These are phyloP conservation scores for Aricia artaxerxes DNA, from an alignment of 2,888 invertebrate species.

Conservation along the genomic window DNA sequence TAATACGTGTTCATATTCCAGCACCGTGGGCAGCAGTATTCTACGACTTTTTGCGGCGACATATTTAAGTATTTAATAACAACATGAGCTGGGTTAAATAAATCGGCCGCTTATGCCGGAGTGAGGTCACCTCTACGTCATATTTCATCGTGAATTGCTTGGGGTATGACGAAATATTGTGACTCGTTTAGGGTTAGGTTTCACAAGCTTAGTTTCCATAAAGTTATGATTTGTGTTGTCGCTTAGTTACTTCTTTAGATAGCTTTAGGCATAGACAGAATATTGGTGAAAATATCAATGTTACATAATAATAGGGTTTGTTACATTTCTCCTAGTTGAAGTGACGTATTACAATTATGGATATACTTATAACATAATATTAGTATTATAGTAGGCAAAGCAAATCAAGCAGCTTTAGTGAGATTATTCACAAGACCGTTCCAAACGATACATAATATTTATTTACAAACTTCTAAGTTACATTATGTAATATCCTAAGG, in stretches of 20 bases:
- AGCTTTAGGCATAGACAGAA: too few species aligned
- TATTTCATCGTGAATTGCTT: background rate
- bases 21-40: background rate
- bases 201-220: background rate
- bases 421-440: background rate
- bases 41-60: conserved; percentile 3
- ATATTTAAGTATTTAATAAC: conserved; percentile 23
- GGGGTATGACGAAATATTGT: background rate
- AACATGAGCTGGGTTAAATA: conserved; percentile 12
- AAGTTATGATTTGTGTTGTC: background rate
- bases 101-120: conserved; percentile 2
- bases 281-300: too few species aligned
- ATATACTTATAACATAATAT: too few species aligned
- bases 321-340: too few species aligned
- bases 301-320: too few species aligned
- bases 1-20: conserved; percentile 23
- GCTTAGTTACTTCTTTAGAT: background rate
- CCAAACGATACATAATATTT: background rate
- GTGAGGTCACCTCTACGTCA: conserved; percentile 4
- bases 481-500: too few species aligned
- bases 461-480: background rate
- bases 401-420: background rate
- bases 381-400: too few species aligned
- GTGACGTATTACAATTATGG: too few species aligned
- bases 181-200: background rate